Evolutionary conservation across 2,888 invertebrate species (phyloP), one percentile per base, ranked within the genome.

Genomic region (Argyresthia albistria): DNA sequence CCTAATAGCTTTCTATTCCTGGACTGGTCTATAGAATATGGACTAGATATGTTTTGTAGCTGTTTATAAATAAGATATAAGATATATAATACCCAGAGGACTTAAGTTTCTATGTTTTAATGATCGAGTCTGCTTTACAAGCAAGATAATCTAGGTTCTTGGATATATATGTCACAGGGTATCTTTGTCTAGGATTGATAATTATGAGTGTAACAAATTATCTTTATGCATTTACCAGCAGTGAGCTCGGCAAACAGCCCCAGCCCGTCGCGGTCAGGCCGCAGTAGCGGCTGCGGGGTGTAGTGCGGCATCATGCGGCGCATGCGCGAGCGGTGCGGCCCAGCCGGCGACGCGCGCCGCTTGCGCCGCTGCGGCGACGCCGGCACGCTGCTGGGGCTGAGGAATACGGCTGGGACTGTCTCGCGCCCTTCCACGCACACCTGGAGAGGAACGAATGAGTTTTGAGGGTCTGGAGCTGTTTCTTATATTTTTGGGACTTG

Each of bases 201-300:
- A 6, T 6, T 6, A 25, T 4, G 25, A 2, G 25, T 25, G 25
- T 25, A 4, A 2, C 25, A 25, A 25, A 25, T 25, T 25, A 25
- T 25, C 25, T 25, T 25, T 25, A 25, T 25, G 25, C 12, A 55
- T 55, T 60, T 63, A 83, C 84, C 82, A 61, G 74, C 66, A 39
- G 63, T 66, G 11, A 86, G 73, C 58, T 89, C 88, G 65, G 91
- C 90, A 69, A 93, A 97, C 3, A 98, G 88, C 0, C 98, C 98
- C 0, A 95, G 90, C 0, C 97, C 97, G 59, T 93, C 92, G 58
- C 99, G 90, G 55, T 96, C 93, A 0, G 99, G 99, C 69, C 97
- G 96, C 53, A 99, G 86, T 68, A 99, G 95, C 0, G 99, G 99
- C 35, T 96, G 95, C 11, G 99, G 98, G 0, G 98, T 98, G 77